Percentiles rank a stretch among this genome's conserved stretches.
These are phyloP conservation scores for Lepidurus apus DNA, from an alignment of 1,140 invertebrate genomes.

Conservation along the genomic window DNA sequence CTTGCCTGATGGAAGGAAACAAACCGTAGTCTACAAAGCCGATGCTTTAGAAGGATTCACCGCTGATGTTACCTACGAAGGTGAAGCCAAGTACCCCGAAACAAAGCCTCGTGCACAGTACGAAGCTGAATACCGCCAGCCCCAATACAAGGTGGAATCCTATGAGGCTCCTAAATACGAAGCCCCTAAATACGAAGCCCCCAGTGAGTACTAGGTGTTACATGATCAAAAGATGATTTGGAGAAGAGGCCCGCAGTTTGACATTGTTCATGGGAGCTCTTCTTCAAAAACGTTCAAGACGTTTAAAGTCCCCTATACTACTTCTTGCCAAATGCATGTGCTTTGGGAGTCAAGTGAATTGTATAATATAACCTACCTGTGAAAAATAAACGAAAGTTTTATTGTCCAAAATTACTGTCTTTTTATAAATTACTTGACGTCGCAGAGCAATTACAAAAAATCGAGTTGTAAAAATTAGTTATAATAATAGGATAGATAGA, in stretches of 20 bases:
- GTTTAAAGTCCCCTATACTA: too few species aligned
- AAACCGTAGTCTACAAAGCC: conserved; percentile 40
- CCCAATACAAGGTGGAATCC: neutral
- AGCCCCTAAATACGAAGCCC: neutral
- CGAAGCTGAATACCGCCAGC: conserved; percentile 25
- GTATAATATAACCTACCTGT: too few species aligned
- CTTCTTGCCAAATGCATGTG: too few species aligned
- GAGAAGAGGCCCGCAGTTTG: neutral
- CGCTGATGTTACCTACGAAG: conserved; percentile 44
- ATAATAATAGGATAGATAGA: too few species aligned
- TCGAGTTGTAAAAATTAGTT: too few species aligned
- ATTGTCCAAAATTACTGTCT: too few species aligned
- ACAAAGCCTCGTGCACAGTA: conserved; percentile 16
- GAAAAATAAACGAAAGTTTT: too few species aligned
- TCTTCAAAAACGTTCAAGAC: too few species aligned
- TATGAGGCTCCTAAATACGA: neutral
- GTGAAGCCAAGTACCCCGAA: conserved; percentile 42
- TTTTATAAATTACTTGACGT: too few species aligned
- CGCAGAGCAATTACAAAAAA: too few species aligned
- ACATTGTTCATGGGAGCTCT: too few species aligned
- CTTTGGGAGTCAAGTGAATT: too few species aligned
- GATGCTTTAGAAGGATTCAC: conserved; percentile 43
- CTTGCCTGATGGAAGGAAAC: conserved; percentile 62
- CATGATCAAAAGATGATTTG: neutral
- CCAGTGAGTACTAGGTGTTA: neutral